Percentiles rank a stretch among this genome's conserved stretches.
These are phyloP conservation scores for Spinibarbus caldwelli DNA, from an alignment of 2,797 vertebrate genomes.

Conservation along the genomic window DNA sequence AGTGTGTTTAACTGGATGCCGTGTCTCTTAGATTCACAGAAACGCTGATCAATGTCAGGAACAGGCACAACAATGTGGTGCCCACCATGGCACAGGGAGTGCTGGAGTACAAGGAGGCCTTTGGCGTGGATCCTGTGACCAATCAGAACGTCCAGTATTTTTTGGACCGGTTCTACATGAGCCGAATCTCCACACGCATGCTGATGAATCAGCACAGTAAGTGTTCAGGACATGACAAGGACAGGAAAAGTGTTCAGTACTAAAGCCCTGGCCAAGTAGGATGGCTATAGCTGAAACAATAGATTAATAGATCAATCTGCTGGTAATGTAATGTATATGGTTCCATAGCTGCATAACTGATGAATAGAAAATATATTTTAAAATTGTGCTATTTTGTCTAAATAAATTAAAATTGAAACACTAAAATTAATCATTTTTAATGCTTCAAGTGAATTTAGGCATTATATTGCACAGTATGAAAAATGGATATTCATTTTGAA, in stretches of 20 bases:
- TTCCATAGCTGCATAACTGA: not conserved
- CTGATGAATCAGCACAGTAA: constrained; percentile 99
- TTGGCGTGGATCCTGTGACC: constrained; percentile 90
- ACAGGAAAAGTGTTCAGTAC: too few species aligned
- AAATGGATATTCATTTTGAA: not conserved
- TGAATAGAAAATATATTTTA: not conserved
- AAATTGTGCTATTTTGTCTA: not conserved
- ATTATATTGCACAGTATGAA: too few species aligned
- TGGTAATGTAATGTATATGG: not conserved
- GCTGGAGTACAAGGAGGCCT: constrained; percentile 93
- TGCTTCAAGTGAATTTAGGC: not conserved
- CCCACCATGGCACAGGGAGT: constrained; percentile 98
- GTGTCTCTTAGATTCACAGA: constrained; percentile 85
- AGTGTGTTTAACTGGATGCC: not conserved
- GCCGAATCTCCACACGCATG: constrained; percentile 98
- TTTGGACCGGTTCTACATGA: constrained; percentile 98
- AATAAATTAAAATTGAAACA: not conserved
- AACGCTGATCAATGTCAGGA: constrained; percentile 88
- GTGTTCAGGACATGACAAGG: constrained; percentile 68
- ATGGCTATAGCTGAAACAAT: not conserved
- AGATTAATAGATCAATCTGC: not conserved
- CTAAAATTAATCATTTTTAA: not conserved
- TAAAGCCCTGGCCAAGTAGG: constrained; percentile 1
- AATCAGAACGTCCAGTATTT: constrained; percentile 99
- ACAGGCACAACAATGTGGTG: constrained; percentile 93